Base-by-base conservation (phyloP, 2,888 invertebrate genomes). In the Luffia ferchaultella region DNA sequence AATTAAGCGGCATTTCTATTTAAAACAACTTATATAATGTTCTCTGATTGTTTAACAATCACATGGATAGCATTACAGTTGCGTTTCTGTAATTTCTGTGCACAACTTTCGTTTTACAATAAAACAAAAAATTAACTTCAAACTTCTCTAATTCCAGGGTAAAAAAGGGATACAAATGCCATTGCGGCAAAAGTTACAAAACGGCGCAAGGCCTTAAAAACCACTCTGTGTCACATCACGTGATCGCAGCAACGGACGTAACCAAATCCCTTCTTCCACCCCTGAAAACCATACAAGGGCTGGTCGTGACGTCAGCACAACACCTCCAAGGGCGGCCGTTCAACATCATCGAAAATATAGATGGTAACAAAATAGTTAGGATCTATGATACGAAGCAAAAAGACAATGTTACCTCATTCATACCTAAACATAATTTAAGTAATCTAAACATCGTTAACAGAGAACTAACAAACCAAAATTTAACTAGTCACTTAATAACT, bases 161-260 rank as follows among this genome's bases (percentile, higher is more conserved):
- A 68, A 89, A 89, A 72, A 93, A 93, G 82, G 89, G 89, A 43
- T 93, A 89, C 83, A 91, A 90, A 71, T 94, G 93, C 73, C 89
- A 90, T 68, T 94, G 94, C 83, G 93, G 93, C 63, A 94, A 93
- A 85, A 92, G 89, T 70, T 94, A 94, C 84, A 92, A 92, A 79
- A 92, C 93, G 56, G 86, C 89, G 48, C 90, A 91, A 73, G 92
- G 93, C 52, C 85, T 94, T 63, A 91, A 91, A 67, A 89, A 87
- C 63, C 93, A 94, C 70, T 87, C 89, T 1, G 65, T 70, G 54
- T 55, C 70, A 0, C 73, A 76, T 48, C 78, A 77, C 60, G 65
- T n/a, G n/a, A 42, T 16, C 43, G 17, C 16, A 5, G 43, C 16
- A 3, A 5, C 43, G 3, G 17, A 42, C 43, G 17, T 16, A 3